Evolutionary conservation across 1,140 invertebrate species (phyloP).

Genomic region (Diachasmimorpha longicaudata): DNA sequence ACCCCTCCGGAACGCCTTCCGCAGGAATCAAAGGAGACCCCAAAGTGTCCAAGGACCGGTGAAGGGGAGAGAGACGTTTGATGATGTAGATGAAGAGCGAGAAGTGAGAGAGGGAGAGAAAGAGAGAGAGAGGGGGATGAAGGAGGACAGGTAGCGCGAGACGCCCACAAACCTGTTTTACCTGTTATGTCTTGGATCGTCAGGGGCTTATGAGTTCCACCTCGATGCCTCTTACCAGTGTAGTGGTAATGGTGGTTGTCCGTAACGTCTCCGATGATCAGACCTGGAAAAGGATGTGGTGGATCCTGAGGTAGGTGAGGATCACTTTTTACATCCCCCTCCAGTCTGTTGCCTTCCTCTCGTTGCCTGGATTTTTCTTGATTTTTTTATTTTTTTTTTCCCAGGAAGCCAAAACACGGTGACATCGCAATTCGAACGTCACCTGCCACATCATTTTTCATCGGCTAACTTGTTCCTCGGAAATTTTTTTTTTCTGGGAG

Average conservation of each 20-base stretch:
- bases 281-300: conserved; percentile 23
- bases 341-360: no score
- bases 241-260: conserved; percentile 27
- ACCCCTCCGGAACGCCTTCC: not conserved
- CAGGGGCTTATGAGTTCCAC: conserved; percentile 27
- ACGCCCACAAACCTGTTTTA: conserved; percentile 62
- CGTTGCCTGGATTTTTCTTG: not conserved
- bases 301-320: conserved; percentile 21
- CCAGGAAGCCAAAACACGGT: not conserved
- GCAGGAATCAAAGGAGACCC: conserved; percentile 14
- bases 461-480: not conserved
- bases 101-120: conserved; percentile 38
- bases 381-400: not conserved
- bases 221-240: conserved; percentile 13
- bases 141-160: conserved; percentile 56
- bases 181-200: conserved; percentile 49
- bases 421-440: not conserved
- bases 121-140: conserved; percentile 36
- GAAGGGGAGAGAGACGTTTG: not conserved
- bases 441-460: not conserved
- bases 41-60: not conserved
- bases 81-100: conserved; percentile 21
- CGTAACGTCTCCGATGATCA: conserved; percentile 29
- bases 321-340: conserved; percentile 8
- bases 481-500: not conserved